A percentile compares a stretch with the other conserved stretches of the same genome.
Evolutionary conservation across 2,888 invertebrate species (phyloP).

Genomic region (Marasmarcha lunaedactyla): DNA sequence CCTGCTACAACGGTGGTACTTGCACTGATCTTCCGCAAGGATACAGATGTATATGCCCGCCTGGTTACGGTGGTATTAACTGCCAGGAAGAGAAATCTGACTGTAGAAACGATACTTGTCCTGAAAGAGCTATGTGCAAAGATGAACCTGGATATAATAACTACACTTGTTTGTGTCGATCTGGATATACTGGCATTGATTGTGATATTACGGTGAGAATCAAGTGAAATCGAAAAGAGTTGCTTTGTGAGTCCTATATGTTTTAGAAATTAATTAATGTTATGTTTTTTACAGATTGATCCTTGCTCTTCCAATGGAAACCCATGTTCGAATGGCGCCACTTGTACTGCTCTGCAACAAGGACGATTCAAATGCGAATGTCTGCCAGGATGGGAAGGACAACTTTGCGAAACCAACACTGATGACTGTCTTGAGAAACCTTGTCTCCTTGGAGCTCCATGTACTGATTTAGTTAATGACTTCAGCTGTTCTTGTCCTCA

Average conservation of each 20-base stretch:
- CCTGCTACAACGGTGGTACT: constrained; percentile 93
- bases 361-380: constrained; percentile 96
- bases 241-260: too few species aligned
- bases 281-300: constrained; percentile 76
- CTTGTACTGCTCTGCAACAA: constrained; percentile 90
- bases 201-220: constrained; percentile 86
- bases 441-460: constrained; percentile 89
- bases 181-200: constrained; percentile 93
- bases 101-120: constrained; percentile 90
- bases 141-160: constrained; percentile 92
- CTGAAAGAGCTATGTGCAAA: constrained; percentile 97
- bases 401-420: constrained; percentile 91
- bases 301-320: constrained; percentile 91
- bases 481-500: constrained; percentile 93
- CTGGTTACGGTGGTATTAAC: constrained; percentile 91
- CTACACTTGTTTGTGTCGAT: constrained; percentile 91
- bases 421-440: constrained; percentile 95
- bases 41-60: constrained; percentile 88
- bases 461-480: constrained; percentile 94
- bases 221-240: too few species aligned
- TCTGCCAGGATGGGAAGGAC: constrained; percentile 96
- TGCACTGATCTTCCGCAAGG: constrained; percentile 94
- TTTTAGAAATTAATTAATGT: too few species aligned
- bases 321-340: constrained; percentile 91
- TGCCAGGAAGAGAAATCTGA: constrained; percentile 95